phyloP scores from a whole-genome alignment of 2,113 vertebrate genomes.

The Paralichthys olivaceus region DNA sequence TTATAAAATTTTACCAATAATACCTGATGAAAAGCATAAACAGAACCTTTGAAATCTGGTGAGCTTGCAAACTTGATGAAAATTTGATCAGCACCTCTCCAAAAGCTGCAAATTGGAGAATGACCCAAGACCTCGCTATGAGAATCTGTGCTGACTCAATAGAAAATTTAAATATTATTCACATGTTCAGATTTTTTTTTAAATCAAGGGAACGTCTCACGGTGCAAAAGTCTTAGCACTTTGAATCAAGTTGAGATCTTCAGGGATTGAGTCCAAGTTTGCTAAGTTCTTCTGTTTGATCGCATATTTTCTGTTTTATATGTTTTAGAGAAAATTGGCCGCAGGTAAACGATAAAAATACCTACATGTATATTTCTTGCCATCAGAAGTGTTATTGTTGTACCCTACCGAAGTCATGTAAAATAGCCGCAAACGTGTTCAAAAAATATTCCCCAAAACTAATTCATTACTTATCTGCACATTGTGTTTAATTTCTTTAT shows the following conservation, averaged over 20 bases:
- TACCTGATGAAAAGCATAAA: slow-evolving; percentile 18
- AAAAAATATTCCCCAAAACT: background rate
- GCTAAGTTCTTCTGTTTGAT: background rate
- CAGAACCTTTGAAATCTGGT: background rate
- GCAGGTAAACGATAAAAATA: too few species aligned
- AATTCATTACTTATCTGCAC: slow-evolving; percentile 1
- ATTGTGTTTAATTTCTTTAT: slow-evolving; percentile 8
- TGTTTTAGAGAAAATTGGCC: too few species aligned
- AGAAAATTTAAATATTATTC: background rate
- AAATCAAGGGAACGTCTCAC: background rate
- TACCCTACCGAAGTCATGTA: background rate
- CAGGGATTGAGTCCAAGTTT: background rate
- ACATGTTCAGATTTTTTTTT: background rate
- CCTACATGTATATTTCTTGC: too few species aligned
- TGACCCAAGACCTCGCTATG: background rate
- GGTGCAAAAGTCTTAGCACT: too few species aligned
- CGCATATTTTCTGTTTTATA: too few species aligned
- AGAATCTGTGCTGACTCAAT: background rate
- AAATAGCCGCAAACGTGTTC: background rate
- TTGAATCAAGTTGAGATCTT: background rate
- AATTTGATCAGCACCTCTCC: background rate
- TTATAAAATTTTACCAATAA: background rate
- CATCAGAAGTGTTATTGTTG: too few species aligned
- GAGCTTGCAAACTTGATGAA: slow-evolving; percentile 23
- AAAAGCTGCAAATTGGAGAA: background rate